Percentiles rank a stretch among this genome's conserved stretches.
Conservation (phyloP, 2,113 vertebrate genomes). For the Campylorhamphus procurvoides region DNA sequence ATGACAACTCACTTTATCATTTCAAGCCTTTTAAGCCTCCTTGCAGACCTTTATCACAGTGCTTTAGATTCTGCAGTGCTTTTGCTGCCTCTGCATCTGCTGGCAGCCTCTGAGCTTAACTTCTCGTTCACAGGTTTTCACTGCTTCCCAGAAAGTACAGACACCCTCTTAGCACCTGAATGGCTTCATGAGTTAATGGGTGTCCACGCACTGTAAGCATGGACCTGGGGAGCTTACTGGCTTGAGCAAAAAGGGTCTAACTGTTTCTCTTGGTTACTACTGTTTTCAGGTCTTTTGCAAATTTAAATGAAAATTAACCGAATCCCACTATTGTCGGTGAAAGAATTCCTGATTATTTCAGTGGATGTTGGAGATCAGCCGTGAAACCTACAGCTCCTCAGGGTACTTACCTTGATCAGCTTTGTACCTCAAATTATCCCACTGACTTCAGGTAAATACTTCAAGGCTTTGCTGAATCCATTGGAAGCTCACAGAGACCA, state of each 20-base stretch:
- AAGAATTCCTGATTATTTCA: neutral
- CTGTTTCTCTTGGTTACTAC: neutral
- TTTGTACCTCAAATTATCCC: neutral
- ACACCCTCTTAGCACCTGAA: neutral
- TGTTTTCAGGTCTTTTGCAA: neutral
- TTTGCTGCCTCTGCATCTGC: neutral
- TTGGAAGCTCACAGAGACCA: neutral
- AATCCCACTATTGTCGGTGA: accelerated
- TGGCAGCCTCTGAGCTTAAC: neutral
- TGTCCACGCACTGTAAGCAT: neutral
- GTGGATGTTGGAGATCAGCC: neutral
- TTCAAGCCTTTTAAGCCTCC: neutral
- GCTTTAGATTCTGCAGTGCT: neutral
- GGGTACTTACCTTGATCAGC: neutral
- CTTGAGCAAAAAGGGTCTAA: neutral
- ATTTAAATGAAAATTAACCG: neutral
- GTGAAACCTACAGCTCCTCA: neutral
- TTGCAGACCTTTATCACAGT: neutral
- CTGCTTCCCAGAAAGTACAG: neutral
- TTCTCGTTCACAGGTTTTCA: neutral
- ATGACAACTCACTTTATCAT: conserved; percentile 6
- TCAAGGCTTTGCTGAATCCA: neutral
- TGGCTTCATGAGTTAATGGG: accelerated
- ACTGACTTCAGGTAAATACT: neutral
- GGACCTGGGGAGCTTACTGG: neutral